Evolutionary conservation across 2,888 invertebrate genomes (phyloP).

Genomic region (Meta bourneti): DNA sequence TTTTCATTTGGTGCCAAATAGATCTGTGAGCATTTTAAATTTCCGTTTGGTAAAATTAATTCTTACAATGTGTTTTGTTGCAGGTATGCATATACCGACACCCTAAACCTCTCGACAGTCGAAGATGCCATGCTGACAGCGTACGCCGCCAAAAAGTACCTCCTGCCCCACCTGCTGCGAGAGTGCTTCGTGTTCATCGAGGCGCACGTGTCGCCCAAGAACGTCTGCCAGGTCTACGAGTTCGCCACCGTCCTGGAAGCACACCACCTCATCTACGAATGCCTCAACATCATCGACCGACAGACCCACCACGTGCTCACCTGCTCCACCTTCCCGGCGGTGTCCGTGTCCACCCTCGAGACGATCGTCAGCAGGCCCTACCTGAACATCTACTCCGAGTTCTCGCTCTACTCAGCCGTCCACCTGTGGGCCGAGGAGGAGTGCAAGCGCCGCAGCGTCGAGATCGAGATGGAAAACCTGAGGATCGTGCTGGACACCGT

Average conservation of each 20-base stretch:
- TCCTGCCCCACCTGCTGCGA: slow-evolving; percentile 78
- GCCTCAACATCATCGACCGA: slow-evolving; percentile 78
- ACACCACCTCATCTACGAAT: slow-evolving; percentile 78
- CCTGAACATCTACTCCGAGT: slow-evolving; percentile 78
- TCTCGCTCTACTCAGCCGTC: slow-evolving; percentile 78
- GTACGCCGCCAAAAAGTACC: slow-evolving; percentile 78
- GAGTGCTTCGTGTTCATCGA: slow-evolving; percentile 78
- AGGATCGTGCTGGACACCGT: slow-evolving; percentile 76
- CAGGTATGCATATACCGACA: slow-evolving; percentile 78
- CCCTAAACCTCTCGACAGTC: slow-evolving; percentile 78
- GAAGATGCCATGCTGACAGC: slow-evolving; percentile 79
- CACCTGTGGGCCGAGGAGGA: slow-evolving; percentile 78
- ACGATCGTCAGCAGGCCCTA: slow-evolving; percentile 78
- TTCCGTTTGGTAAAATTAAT: background rate
- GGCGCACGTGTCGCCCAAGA: slow-evolving; percentile 78
- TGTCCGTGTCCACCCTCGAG: slow-evolving; percentile 77
- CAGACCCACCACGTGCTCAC: slow-evolving; percentile 78
- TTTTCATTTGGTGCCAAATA: background rate
- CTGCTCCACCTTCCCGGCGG: slow-evolving; percentile 65
- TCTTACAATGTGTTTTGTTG: background rate
- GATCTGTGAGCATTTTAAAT: background rate
- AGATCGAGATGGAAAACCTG: slow-evolving; percentile 75
- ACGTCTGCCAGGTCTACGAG: slow-evolving; percentile 78
- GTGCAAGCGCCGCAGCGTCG: slow-evolving; percentile 76
- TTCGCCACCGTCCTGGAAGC: slow-evolving; percentile 78